Conservation (phyloP, 2,888 invertebrate species). For the Cosmia pyralina region DNA sequence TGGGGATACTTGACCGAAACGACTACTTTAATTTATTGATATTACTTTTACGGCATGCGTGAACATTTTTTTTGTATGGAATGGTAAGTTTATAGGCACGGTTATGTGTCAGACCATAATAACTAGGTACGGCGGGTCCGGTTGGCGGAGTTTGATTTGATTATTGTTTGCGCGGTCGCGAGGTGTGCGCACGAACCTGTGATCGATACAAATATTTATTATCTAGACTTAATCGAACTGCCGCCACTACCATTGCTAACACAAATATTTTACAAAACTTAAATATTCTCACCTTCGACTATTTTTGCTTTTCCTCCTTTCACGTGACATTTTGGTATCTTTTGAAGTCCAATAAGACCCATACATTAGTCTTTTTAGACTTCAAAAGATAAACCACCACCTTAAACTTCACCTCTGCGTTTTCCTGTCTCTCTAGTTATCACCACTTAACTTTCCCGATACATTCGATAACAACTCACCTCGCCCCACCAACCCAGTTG, state of each 20-base stretch:
- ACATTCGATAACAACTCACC: constrained; percentile 11
- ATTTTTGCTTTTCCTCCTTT: neutral
- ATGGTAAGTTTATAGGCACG: constrained; percentile 19
- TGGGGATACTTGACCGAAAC: constrained; percentile 48
- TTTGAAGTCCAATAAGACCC: neutral
- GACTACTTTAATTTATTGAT: constrained; percentile 58
- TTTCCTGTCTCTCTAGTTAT: neutral
- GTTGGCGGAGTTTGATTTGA: constrained; percentile 40
- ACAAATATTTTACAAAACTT: neutral
- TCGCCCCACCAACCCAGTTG: neutral
- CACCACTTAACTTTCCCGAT: neutral
- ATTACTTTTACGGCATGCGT: constrained; percentile 49
- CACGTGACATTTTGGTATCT: neutral
- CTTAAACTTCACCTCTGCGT: neutral
- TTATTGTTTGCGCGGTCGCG: constrained; percentile 53
- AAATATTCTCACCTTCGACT: neutral
- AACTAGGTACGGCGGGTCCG: constrained; percentile 35
- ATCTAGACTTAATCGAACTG: constrained; percentile 64
- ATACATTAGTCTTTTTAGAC: too few relatives aligned
- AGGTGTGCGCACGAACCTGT: constrained; percentile 71
- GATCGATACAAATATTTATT: constrained; percentile 74
- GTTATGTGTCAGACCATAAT: constrained; percentile 34
- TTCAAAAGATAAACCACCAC: too few relatives aligned
- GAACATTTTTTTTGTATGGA: constrained; percentile 43
- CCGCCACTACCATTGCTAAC: constrained; percentile 60